These are phyloP conservation scores for Stenchaetothrips biformis DNA, from an alignment of 2,888 invertebrate genomes.

Conservation along the genomic window DNA sequence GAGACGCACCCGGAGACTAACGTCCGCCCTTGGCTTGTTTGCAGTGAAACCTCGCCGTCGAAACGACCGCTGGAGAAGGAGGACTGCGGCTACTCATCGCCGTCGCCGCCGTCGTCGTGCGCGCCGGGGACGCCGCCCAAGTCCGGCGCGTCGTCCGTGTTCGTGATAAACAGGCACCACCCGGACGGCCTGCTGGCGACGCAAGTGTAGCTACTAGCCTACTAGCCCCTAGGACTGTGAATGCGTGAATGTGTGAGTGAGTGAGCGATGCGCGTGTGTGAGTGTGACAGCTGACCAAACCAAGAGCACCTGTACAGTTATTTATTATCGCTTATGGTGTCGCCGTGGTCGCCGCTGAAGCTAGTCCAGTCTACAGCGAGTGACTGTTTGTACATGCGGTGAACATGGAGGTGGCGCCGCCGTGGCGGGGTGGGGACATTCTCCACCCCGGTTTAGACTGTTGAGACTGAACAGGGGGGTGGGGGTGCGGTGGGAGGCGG, in stretches of 20 bases:
- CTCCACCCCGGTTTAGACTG: no score
- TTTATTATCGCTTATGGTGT: constrained; percentile 33
- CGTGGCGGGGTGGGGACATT: no score
- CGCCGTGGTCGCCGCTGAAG: constrained; percentile 1
- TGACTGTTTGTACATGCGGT: not conserved
- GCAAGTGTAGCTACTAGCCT: constrained; percentile 60
- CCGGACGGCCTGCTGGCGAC: constrained; percentile 55
- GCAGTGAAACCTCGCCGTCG: constrained; percentile 63
- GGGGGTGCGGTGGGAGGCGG: no score
- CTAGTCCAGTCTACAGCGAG: not conserved
- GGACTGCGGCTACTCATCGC: constrained; percentile 47
- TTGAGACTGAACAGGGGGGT: no score
- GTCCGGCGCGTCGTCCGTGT: constrained; percentile 2
- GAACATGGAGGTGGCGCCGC: no score
- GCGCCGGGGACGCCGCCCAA: constrained; percentile 52
- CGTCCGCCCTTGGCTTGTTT: constrained; percentile 43
- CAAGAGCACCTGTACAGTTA: constrained; percentile 35
- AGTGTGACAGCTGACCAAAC: constrained; percentile 32
- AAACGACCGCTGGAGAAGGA: constrained; percentile 60
- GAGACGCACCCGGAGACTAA: constrained; percentile 29
- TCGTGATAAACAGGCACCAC: constrained; percentile 27
- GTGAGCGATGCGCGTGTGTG: constrained; percentile 26
- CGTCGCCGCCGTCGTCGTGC: constrained; percentile 72
- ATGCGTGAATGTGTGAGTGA: constrained; percentile 31
- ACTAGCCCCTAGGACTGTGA: constrained; percentile 6